Evolutionary conservation across 2,113 vertebrate genomes (phyloP).

Genomic region (Hymenochirus boettgeri): DNA sequence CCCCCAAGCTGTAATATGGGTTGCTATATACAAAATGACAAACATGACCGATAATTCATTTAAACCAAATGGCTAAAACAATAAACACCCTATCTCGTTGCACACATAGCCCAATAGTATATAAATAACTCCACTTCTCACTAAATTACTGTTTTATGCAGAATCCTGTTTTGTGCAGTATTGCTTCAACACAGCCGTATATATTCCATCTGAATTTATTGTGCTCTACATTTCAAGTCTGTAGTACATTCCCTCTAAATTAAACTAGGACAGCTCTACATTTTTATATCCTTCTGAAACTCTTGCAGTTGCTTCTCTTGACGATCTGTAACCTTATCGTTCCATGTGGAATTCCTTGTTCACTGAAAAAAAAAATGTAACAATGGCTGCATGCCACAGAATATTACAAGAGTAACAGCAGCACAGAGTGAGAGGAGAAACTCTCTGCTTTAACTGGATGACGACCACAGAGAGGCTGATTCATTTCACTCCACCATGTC

Average conservation of each 20-base stretch:
- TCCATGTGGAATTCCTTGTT: conserved; percentile 29
- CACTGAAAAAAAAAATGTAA: conserved; percentile 27
- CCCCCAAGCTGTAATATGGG: too few species aligned
- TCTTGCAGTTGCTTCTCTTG: conserved; percentile 23
- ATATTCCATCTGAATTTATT: too few species aligned
- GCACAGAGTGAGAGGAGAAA: conserved; percentile 29
- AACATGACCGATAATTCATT: too few species aligned
- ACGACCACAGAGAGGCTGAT: conserved; percentile 27
- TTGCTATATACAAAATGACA: too few species aligned
- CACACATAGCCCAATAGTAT: too few species aligned
- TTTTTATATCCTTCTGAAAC: conserved; percentile 31
- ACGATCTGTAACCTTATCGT: conserved; percentile 38
- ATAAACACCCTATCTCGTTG: too few species aligned
- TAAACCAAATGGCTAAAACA: too few species aligned
- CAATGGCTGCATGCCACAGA: conserved; percentile 28
- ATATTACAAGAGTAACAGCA: conserved; percentile 23
- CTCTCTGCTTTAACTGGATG: conserved; percentile 30
- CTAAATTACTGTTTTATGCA: too few species aligned
- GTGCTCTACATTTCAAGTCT: too few species aligned
- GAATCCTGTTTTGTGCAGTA: too few species aligned
- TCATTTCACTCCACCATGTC: conserved; percentile 16
- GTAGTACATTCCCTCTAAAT: conserved; percentile 7
- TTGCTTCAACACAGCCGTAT: too few species aligned
- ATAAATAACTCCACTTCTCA: too few species aligned
- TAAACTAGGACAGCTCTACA: conserved; percentile 11